These are phyloP conservation scores for Dicycla oo DNA, from an alignment of 2,888 invertebrate genomes.

Conservation along the genomic window DNA sequence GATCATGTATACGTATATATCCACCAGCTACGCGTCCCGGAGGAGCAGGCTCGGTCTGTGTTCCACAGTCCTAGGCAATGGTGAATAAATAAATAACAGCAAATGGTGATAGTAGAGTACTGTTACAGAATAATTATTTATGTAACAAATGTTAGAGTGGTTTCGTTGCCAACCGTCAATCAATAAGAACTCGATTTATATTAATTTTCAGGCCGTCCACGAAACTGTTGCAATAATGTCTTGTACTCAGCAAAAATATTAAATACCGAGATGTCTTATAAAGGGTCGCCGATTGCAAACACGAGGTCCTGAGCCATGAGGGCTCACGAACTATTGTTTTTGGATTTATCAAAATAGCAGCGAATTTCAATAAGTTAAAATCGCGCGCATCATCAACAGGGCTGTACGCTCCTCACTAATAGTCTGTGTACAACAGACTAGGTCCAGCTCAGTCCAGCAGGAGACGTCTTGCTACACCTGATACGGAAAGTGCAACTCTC, in stretches of 20 bases:
- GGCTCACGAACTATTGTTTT: background rate
- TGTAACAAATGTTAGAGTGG: background rate
- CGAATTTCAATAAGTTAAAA: background rate
- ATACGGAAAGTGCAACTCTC: background rate
- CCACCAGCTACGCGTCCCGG: background rate
- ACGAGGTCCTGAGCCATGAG: background rate
- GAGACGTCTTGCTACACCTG: background rate
- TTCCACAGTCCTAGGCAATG: no score
- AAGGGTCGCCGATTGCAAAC: background rate
- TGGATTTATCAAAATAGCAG: background rate
- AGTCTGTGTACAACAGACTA: background rate
- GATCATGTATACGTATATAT: background rate
- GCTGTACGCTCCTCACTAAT: background rate
- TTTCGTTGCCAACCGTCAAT: background rate
- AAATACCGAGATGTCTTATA: background rate
- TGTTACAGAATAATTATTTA: background rate
- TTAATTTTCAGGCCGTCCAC: background rate
- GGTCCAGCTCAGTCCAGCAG: conserved; percentile 2
- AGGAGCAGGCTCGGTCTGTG: background rate
- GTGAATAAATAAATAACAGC: background rate
- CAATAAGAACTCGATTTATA: background rate
- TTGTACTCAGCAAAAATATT: conserved; percentile 1
- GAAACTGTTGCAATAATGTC: background rate
- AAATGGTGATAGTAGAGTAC: background rate
- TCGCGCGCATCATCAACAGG: no score